Conservation (phyloP, 2,113 vertebrate species). For the Quiscalus mexicanus region DNA sequence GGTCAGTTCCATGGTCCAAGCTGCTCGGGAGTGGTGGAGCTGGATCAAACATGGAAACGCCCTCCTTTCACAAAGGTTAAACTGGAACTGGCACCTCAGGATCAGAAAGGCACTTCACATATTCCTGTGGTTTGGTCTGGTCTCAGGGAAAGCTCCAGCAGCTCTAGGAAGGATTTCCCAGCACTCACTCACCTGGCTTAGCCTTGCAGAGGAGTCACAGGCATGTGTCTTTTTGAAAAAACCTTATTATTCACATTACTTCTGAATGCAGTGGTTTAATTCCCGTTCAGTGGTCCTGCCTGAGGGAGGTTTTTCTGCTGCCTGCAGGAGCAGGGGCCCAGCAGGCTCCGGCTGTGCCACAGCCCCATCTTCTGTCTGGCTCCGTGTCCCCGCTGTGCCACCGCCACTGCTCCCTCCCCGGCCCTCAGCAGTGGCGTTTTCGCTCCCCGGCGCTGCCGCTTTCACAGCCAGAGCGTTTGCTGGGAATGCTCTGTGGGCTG, state of each 20-base stretch:
- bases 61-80: not conserved
- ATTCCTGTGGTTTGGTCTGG: not conserved
- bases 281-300: not conserved
- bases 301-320: not conserved
- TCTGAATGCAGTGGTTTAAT: not conserved
- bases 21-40: not conserved
- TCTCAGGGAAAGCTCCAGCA: not conserved
- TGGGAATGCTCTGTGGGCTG: not conserved
- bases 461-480: not conserved
- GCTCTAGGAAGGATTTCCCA: not conserved
- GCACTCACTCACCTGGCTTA: not conserved
- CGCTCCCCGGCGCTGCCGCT: not conserved
- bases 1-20: not conserved
- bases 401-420: not conserved
- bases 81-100: not conserved
- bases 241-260: not conserved
- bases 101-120: conserved; percentile 53
- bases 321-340: not conserved
- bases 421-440: not conserved
- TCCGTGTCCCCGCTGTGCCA: not conserved
- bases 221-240: not conserved
- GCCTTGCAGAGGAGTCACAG: not conserved
- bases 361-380: rapidly evolving
- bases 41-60: rapidly evolving
- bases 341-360: rapidly evolving